These are phyloP conservation scores for Pampus argenteus DNA, from an alignment of 2,797 vertebrate species.

Conservation along the genomic window DNA sequence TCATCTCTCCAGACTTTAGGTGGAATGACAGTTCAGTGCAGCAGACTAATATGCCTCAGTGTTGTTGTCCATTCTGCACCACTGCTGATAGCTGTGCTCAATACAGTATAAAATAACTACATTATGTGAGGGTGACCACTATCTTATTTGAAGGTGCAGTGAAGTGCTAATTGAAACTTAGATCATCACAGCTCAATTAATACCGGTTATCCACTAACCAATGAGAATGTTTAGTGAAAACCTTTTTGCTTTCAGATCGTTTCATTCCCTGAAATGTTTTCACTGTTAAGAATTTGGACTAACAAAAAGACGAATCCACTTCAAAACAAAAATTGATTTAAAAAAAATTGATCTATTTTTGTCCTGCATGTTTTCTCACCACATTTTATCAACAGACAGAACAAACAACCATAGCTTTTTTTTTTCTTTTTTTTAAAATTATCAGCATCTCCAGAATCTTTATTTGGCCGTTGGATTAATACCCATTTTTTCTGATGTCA, in stretches of 20 bases:
- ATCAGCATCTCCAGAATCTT: constrained; percentile 44
- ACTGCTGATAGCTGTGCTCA: constrained; percentile 1
- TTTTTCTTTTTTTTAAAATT: too few species aligned
- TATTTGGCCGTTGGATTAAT: constrained; percentile 40
- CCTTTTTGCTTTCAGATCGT: neutral
- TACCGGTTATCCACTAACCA: neutral
- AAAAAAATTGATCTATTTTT: constrained; percentile 6
- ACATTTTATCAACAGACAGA: constrained; percentile 21
- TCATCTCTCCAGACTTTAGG: constrained; percentile 37
- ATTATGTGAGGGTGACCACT: neutral
- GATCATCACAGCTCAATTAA: neutral
- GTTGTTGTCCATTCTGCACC: constrained; percentile 28
- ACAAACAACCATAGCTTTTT: constrained; percentile 36
- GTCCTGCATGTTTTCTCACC: constrained; percentile 12
- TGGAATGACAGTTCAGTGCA: constrained; percentile 31
- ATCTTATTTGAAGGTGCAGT: constrained; percentile 1
- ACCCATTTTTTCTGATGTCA: constrained; percentile 42
- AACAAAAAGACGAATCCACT: constrained; percentile 18
- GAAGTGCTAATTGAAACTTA: neutral
- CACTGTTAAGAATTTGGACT: neutral
- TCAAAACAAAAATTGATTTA: constrained; percentile 23
- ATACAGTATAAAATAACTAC: neutral
- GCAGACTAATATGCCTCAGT: neutral
- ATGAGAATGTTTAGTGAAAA: neutral
- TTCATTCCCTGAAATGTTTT: constrained; percentile 5